Evolutionary conservation across 2,888 invertebrate genomes (phyloP), one percentile per base, ranked within the genome.

Genomic region (Trichogramma evanescens): DNA sequence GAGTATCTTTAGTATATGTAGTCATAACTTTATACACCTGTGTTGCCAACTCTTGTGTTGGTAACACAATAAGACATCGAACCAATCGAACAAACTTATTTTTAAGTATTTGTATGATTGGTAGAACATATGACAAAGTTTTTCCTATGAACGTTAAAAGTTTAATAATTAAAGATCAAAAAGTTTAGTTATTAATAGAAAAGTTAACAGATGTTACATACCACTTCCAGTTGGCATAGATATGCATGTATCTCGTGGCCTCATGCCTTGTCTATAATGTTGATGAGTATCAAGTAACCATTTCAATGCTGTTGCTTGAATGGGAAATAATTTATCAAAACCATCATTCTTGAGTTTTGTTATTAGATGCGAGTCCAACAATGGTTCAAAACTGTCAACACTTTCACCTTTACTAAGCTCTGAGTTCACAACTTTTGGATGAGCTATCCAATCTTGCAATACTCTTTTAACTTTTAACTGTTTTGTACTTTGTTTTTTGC

Each of bases 141-240:
- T 98, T 98, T 7, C 75, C 75, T 75, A 7, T 10, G 56, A 51
- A 51, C 8, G 40, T 56, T 57, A 39, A 9, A 42, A 44, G n/a
- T 44, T 60, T 51, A 52, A 6, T 5, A 44, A 7, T 4, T 44
- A 6, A 50, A 41, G 50, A 59, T 9, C 13, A 55, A 57, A 7
- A 45, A 57, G 54, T 2, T 3, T 44, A 48, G 38, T 3, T 55
- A 55, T n/a, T 55, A 26, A n/a, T 9, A 10, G 4, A 46, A 43
- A 44, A 10, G 4, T 45, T 45, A 46, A 5, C 10, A n/a, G 49
- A 50, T 9, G 10, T 54, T 58, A 54, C 65, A 53, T 63, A 26
- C 98, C 98, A 81, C 95, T 96, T 13, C 96, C 97, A 2, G 98
- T 98, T 1, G 98, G 96, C 13, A 97, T 95, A 49, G 95, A 95